Base-by-base conservation (phyloP, 2,113 vertebrate genomes). In the Melanocharis versteri region DNA sequence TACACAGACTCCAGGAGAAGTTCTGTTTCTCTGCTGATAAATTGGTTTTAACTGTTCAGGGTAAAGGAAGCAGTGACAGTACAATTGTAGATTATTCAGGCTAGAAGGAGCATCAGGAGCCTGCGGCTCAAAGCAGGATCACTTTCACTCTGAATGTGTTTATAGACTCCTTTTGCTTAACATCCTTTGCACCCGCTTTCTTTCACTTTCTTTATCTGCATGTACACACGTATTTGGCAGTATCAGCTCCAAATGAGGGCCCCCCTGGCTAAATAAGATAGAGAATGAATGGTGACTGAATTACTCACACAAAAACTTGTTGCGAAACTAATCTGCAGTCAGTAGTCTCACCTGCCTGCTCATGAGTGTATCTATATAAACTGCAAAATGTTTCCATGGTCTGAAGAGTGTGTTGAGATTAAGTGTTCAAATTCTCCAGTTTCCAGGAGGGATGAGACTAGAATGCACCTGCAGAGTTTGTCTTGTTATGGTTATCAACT, bases 21-120 rank as follows among this genome's bases (percentile, higher is more conserved):
- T 73, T 86, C 35, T 77, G 21, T 72, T 94, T 87, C 60, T 91
- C 11, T 69, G 17, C 51, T 75, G 47, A n/a, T 93, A 70, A 77
- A 80, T 66, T 69, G 5, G 3, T 78, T 89, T 89, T 87, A 81
- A 62, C 48, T n/a, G 12, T 22, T 57, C 1, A 2, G 4, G 35
- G 62, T 35, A 65, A 73, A 83, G 53, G n/a, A 69, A 57, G 42
- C 28, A 60, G 24, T 40, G 44, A 13, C 57, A 50, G 15, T 37
- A 3, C 61, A 53, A 57, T 10, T 44, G 15, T 28, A 73, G 40
- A 79, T 39, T 50, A 79, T 68, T 87, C n/a, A 21, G 44, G 12
- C 42, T 83, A 57, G 33, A 76, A 53, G 45, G 20, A 90, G 33
- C 18, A n/a, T 61, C 11, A 39, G 37, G 15, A 61, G n/a, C 24